Percentiles rank a stretch among this genome's conserved stretches.
These are phyloP conservation scores for Tethea ocularis DNA, from an alignment of 2,888 invertebrate species.

Conservation along the genomic window DNA sequence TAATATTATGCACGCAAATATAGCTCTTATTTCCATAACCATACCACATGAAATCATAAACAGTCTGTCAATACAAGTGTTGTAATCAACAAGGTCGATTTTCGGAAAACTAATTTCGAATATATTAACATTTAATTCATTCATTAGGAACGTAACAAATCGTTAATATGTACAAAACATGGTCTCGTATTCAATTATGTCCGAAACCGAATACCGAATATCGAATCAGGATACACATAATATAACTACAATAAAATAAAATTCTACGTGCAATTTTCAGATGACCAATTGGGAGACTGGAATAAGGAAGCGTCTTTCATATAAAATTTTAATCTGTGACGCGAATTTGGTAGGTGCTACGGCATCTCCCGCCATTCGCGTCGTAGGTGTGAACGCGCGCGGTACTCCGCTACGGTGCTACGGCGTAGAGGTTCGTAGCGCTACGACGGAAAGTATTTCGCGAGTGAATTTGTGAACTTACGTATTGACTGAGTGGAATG, in stretches of 20 bases:
- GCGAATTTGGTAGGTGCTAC: slow-evolving; percentile 11
- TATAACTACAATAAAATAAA: slow-evolving; percentile 18
- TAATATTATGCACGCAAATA: not conserved
- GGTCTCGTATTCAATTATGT: slow-evolving; percentile 55
- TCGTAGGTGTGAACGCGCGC: slow-evolving; percentile 55
- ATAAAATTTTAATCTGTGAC: slow-evolving; percentile 30
- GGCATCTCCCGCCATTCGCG: slow-evolving; percentile 57
- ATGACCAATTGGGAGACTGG: slow-evolving; percentile 31
- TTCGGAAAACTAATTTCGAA: slow-evolving; percentile 43
- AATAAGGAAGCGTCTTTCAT: slow-evolving; percentile 23
- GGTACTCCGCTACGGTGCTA: slow-evolving; percentile 50
- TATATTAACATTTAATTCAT: too few species aligned
- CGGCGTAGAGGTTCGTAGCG: slow-evolving; percentile 24
- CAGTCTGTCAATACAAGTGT: slow-evolving; percentile 6
- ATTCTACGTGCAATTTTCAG: slow-evolving; percentile 25
- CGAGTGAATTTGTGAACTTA: slow-evolving; percentile 27
- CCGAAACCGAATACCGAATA: slow-evolving; percentile 45
- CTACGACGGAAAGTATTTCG: slow-evolving; percentile 46
- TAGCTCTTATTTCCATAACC: not conserved
- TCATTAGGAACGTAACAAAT: slow-evolving; percentile 52
- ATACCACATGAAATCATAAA: slow-evolving; percentile 3
- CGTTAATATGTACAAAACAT: slow-evolving; percentile 46
- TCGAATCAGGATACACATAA: too few species aligned
- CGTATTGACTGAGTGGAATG: slow-evolving; percentile 11
- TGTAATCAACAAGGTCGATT: slow-evolving; percentile 15